Percentiles rank a stretch among this genome's conserved stretches.
phyloP scores from a whole-genome alignment of 2,888 invertebrate genomes.

The Callyntrura guangdongensis region DNA sequence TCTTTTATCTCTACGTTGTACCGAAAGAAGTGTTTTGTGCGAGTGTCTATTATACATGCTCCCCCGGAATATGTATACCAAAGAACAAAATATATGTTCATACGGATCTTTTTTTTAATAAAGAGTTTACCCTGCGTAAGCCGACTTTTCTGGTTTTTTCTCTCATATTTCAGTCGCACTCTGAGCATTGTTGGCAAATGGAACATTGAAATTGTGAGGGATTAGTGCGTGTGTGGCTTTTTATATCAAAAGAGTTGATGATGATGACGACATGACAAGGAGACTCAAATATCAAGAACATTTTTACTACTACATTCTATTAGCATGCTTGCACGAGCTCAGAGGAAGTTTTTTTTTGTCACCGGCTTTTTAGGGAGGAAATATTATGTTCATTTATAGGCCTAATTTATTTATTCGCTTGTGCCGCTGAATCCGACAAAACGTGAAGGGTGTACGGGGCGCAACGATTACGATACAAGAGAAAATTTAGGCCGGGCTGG shows the following conservation, averaged over 20 bases:
- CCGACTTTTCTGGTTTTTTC: conserved; percentile 37
- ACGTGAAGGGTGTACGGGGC: not conserved
- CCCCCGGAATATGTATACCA: too few relatives aligned
- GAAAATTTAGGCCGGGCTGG: too few relatives aligned
- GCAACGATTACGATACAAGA: not conserved
- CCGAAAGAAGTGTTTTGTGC: not conserved
- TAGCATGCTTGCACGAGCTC: conserved; percentile 29
- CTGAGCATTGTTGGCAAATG: not conserved
- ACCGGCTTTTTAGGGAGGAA: not conserved
- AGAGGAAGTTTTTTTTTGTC: not conserved
- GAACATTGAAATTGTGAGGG: conserved; percentile 20
- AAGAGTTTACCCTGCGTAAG: not conserved
- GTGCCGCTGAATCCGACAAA: not conserved
- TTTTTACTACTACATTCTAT: not conserved
- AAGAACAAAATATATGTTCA: not conserved
- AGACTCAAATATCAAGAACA: conserved; percentile 49
- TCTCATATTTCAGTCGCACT: conserved; percentile 27
- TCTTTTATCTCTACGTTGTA: not conserved
- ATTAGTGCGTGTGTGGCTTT: conserved; percentile 64
- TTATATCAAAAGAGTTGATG: not conserved
- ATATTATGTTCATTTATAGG: not conserved
- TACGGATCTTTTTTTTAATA: not conserved
- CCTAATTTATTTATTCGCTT: conserved; percentile 1
- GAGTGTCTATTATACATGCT: not conserved
- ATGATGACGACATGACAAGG: not conserved